Evolutionary conservation across 2,113 vertebrate species (phyloP).

Genomic region (Hyaena hyaena): DNA sequence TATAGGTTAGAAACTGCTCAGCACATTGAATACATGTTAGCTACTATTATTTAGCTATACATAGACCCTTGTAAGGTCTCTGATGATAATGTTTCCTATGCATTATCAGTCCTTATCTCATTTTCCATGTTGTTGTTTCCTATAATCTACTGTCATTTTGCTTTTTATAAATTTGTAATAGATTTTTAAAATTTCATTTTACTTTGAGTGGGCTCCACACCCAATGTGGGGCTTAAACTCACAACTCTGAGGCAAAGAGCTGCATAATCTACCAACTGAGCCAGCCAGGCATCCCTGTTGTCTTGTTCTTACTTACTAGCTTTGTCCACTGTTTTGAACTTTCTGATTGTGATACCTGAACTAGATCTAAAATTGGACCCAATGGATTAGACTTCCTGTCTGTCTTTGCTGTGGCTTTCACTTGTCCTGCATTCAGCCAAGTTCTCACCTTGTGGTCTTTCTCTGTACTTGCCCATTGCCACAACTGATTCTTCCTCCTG

Average conservation of each 20-base stretch:
- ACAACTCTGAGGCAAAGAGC: neutral
- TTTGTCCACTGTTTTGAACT: neutral
- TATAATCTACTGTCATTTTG: neutral
- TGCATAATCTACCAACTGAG: neutral
- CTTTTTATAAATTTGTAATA: neutral
- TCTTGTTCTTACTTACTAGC: neutral
- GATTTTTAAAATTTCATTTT: neutral
- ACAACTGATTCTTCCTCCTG: neutral
- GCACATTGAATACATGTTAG: neutral
- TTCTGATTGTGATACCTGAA: neutral
- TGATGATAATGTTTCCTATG: neutral
- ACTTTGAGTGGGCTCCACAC: neutral
- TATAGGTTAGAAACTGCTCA: neutral
- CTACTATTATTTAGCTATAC: neutral
- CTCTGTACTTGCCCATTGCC: neutral
- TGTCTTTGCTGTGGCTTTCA: neutral
- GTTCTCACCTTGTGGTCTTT: neutral
- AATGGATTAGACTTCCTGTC: neutral
- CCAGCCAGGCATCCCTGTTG: neutral
- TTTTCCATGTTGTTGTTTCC: neutral
- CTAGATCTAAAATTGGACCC: neutral
- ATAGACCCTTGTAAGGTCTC: neutral
- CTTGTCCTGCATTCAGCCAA: neutral
- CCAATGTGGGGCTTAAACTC: neutral
- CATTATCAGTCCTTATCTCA: neutral